Evolutionary conservation across 2,113 vertebrate species (phyloP), one percentile per base, ranked within the genome.

Genomic region (Hypomesus transpacificus): DNA sequence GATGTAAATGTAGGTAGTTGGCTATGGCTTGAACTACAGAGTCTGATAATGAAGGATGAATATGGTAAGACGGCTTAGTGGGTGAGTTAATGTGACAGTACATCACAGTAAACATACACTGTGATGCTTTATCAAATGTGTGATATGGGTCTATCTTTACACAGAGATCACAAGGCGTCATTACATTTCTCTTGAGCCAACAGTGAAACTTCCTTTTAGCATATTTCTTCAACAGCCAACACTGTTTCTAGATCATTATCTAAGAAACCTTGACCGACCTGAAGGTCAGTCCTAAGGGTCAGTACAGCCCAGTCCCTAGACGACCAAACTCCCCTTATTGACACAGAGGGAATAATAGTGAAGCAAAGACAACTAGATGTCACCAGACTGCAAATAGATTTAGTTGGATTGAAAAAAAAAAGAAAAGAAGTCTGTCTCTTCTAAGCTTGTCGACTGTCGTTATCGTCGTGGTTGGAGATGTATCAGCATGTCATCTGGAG

Each of bases 401-500:
- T 46, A 46, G 39, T 5, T 7, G 39, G 31, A 34, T 34, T 9
- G 9, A 46, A 13, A 46, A 46, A 46, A 46, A 2, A 1, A 7
- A 71, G 65, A 26, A 54, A 56, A 14, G 68, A 65, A 78, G 63
- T 72, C 72, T 76, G 75, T 57, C 56, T 65, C 66, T 65, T 74
- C 58, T 75, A 22, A 71, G 76, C 17, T 3, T 66, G 79, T 85
- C 86, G 78, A 74, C 65, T 74, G 71, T 75, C 73, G 79, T 85
- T 74, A 83, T 56, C 60, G 31, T 84, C 76, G 78, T 39, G 67
- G 71, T 57, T 78, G 60, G 53, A 83, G 79, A 80, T 72, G 73
- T 75, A 76, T 70, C 76, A 81, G 75, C 75, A 77, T 79, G 76
- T 86, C 81, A 79, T 65, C 80, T 64, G 71, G 75, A 71, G 73